These are phyloP conservation scores for Agriotes lineatus DNA, from an alignment of 2,888 invertebrate genomes.

Conservation along the genomic window DNA sequence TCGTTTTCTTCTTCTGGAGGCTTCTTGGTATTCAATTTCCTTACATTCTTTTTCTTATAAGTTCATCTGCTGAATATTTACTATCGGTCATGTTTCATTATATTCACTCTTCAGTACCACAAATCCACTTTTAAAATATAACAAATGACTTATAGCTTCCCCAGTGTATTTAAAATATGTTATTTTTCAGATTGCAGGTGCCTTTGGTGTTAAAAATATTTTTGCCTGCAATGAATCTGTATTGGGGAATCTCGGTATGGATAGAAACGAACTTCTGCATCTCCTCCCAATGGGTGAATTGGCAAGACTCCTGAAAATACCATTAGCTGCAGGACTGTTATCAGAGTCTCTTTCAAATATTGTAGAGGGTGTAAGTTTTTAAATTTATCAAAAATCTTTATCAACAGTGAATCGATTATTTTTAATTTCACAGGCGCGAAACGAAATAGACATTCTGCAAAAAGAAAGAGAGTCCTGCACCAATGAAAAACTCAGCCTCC, in stretches of 20 bases:
- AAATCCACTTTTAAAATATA: too few relatives aligned
- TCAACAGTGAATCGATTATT: not conserved
- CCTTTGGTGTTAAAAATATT: constrained; percentile 36
- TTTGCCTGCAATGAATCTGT: constrained; percentile 2
- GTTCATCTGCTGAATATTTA: too few relatives aligned
- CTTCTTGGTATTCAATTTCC: too few relatives aligned
- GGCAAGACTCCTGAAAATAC: not conserved
- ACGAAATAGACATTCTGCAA: not conserved
- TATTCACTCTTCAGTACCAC: too few relatives aligned
- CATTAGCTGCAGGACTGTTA: not conserved
- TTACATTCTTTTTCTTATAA: too few relatives aligned
- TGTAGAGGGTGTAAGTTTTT: not conserved
- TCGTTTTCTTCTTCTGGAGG: too few relatives aligned
- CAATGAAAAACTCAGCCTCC: not conserved
- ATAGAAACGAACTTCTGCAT: not conserved
- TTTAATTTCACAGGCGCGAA: not conserved
- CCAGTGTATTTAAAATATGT: too few relatives aligned
- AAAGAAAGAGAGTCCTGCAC: not conserved
- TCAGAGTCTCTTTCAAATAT: not conserved
- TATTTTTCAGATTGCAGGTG: constrained; percentile 40
- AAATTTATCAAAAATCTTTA: not conserved
- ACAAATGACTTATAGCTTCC: too few relatives aligned
- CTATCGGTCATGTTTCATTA: too few relatives aligned
- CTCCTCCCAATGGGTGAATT: not conserved
- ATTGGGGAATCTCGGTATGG: not conserved